Conservation (phyloP, 2,797 vertebrate species). For the Anas acuta region DNA sequence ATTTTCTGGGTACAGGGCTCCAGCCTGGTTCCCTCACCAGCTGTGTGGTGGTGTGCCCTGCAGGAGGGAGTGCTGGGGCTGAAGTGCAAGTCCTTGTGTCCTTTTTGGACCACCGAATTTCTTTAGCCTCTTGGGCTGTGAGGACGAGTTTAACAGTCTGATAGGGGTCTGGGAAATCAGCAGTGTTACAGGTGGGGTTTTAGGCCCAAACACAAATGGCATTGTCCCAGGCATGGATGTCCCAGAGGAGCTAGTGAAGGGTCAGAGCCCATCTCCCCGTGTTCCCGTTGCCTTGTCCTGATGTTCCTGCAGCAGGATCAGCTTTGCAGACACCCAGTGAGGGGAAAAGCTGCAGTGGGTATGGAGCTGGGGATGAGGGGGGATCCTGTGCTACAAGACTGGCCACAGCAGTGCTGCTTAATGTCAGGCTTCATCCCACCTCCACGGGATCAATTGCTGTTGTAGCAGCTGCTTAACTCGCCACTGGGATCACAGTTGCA, state of each 20-base stretch:
- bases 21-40: neutral
- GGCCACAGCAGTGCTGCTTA: rapidly evolving
- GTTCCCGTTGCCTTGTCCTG: neutral
- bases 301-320: neutral
- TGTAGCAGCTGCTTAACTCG: neutral
- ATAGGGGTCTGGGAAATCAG: neutral
- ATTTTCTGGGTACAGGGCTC: neutral
- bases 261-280: neutral
- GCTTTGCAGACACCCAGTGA: neutral
- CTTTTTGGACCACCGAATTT: neutral
- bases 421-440: neutral
- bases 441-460: neutral
- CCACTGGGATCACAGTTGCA: neutral
- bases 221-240: neutral
- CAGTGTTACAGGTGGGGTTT: neutral
- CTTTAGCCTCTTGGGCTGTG: neutral
- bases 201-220: neutral
- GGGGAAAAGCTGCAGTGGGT: neutral
- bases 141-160: neutral
- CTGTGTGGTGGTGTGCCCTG: neutral
- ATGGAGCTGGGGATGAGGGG: neutral
- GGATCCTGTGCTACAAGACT: rapidly evolving
- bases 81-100: neutral
- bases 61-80: neutral
- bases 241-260: neutral